Conservation (phyloP, 2,888 invertebrate species). For the Keiferia lycopersicella region DNA sequence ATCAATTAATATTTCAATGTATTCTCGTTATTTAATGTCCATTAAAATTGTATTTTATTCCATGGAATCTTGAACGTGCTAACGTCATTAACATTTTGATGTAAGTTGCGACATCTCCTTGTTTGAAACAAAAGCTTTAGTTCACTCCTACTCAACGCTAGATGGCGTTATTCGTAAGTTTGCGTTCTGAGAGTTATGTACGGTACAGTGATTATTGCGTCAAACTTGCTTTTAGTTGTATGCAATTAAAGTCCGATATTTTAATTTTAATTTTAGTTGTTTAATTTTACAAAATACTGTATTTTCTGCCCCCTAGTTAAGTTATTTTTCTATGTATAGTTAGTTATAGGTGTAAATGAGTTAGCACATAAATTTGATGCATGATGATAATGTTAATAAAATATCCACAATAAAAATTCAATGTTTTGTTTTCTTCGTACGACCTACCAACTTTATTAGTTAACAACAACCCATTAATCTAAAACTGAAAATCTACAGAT, state of each 20-base stretch:
- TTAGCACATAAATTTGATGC: constrained; percentile 80
- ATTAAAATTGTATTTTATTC: constrained; percentile 57
- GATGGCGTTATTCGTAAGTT: constrained; percentile 47
- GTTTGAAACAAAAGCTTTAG: constrained; percentile 34
- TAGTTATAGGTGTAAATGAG: constrained; percentile 81
- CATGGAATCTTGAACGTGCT: constrained; percentile 50
- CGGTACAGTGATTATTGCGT: constrained; percentile 65
- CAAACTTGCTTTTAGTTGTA: constrained; percentile 73
- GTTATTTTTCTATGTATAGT: constrained; percentile 81
- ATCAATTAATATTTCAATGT: constrained; percentile 59
- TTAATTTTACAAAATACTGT: constrained; percentile 78
- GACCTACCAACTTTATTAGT: not conserved
- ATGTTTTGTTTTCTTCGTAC: constrained; percentile 52
- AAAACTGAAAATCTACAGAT: no score
- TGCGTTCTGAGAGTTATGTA: constrained; percentile 70
- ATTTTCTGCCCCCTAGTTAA: constrained; percentile 79
- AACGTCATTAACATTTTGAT: constrained; percentile 35
- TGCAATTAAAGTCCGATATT: constrained; percentile 73
- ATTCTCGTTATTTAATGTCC: constrained; percentile 64
- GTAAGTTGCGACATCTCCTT: constrained; percentile 43
- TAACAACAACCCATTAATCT: no score
- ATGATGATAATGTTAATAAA: constrained; percentile 82
- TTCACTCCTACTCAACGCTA: constrained; percentile 46
- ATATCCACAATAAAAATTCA: constrained; percentile 79
- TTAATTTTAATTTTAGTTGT: constrained; percentile 71